Evolutionary conservation across 2,113 vertebrate genomes (phyloP).

Genomic region (Ellobius talpinus): DNA sequence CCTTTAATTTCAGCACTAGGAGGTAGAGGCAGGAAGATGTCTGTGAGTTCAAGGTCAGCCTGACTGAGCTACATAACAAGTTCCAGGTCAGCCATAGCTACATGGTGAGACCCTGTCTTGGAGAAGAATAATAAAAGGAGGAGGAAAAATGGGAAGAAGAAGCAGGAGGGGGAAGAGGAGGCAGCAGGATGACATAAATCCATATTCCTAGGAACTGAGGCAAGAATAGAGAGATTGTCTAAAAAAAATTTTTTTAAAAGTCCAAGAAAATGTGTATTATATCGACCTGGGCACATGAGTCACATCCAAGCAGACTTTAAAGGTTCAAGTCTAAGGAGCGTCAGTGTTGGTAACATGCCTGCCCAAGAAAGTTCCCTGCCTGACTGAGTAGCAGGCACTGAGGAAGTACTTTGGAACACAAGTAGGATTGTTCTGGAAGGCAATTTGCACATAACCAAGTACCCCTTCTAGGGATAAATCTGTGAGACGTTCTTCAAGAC

Average conservation of each 20-base stretch:
- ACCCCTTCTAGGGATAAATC: background rate
- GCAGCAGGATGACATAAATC: background rate
- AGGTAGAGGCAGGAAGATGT: background rate
- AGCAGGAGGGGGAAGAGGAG: too few species aligned
- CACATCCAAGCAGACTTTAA: background rate
- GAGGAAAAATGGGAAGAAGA: background rate
- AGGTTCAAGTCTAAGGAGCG: conserved; percentile 43
- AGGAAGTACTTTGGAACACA: background rate
- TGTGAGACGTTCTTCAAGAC: background rate
- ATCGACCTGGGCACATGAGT: background rate
- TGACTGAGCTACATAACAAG: background rate
- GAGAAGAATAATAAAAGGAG: background rate
- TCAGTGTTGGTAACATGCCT: background rate
- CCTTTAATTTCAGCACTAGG: background rate
- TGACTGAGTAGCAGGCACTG: background rate
- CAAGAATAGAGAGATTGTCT: background rate
- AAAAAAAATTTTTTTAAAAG: background rate
- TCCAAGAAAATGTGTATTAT: background rate
- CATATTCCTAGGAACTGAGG: background rate
- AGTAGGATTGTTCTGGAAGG: background rate
- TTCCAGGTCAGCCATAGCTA: background rate
- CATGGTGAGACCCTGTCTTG: background rate
- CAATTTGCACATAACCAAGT: background rate
- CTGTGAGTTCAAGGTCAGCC: background rate
- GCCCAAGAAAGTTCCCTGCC: background rate